Evolutionary conservation across 2,113 vertebrate genomes (phyloP), one percentile per base, ranked within the genome.

Genomic region (Okapia johnstoni): DNA sequence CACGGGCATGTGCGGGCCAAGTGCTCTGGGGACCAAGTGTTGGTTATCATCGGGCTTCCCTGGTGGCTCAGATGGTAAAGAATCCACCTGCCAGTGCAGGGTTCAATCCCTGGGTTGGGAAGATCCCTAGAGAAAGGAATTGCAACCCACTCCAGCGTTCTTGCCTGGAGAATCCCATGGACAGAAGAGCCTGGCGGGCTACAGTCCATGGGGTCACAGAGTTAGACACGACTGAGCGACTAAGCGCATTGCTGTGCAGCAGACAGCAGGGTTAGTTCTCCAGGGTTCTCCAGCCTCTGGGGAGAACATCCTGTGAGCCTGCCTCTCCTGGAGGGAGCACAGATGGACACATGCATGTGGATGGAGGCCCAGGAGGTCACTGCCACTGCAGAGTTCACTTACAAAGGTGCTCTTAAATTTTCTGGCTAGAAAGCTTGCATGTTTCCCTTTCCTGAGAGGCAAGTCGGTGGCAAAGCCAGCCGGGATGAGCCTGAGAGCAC

Each of bases 1-100:
- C 7, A 3, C 0, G 17, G 33, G 43, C 50, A 2, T 1, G 2
- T 1, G 11, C 1, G 21, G 4, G 6, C 16, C 54, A 13, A 17
- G 3, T 19, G 58, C 26, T 81, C 63, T 9, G 88, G 15, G 60
- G 28, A 46, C 28, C 4, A 11, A 26, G 21, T 9, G 16, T 50
- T 43, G 21, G 26, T 43, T 50, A 12, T 23, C 63, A 2, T 2
- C 1, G 40, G 23, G 36, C 70, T 40, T 26, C 23, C 33, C 70
- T 26, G 40, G 23, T 1, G 40, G 40, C 70, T 76, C 12, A 25
- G 40, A 11, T 26, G 70, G 40, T 43, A 26, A 14, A 76, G 70
- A 26, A 15, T 26, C 70, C 70, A 7, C 70, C 40, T 26, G 23
- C 70, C 40, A 7, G 13, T 43, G 23, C 36, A 14, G 40, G 70